Percentiles rank a stretch among this genome's conserved stretches.
These are phyloP conservation scores for Eubucco bourcierii DNA, from an alignment of 2,113 vertebrate species.

Conservation along the genomic window DNA sequence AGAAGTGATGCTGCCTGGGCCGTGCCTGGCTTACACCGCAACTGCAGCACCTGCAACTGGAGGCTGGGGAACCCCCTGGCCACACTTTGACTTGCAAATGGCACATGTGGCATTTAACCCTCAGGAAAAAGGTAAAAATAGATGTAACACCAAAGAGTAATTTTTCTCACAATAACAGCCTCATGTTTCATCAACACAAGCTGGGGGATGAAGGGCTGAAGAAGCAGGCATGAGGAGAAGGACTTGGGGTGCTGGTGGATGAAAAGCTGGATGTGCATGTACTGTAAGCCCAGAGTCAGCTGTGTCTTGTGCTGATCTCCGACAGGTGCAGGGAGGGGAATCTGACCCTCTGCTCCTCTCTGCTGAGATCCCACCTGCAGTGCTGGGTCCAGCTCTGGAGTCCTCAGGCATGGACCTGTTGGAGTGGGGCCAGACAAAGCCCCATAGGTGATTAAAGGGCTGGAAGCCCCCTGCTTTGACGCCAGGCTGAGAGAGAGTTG, in stretches of 20 bases:
- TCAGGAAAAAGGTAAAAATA: background rate
- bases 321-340: background rate
- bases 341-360: background rate
- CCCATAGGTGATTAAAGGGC: background rate
- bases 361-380: background rate
- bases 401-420: background rate
- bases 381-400: background rate
- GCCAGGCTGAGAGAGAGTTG: background rate
- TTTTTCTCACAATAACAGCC: background rate
- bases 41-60: background rate
- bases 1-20: rapidly evolving
- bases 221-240: background rate
- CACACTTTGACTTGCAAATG: background rate
- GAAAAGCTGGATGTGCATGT: background rate
- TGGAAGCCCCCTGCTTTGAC: background rate
- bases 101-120: background rate
- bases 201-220: background rate
- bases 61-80: background rate
- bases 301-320: background rate
- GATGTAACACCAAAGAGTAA: background rate
- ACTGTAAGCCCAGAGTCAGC: background rate
- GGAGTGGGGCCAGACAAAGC: background rate
- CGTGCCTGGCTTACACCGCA: rapidly evolving
- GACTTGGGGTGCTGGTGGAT: background rate
- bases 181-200: rapidly evolving